A percentile compares a stretch with the other conserved stretches of the same genome.
phyloP scores from a whole-genome alignment of 2,113 vertebrate species.

The Apus apus region DNA sequence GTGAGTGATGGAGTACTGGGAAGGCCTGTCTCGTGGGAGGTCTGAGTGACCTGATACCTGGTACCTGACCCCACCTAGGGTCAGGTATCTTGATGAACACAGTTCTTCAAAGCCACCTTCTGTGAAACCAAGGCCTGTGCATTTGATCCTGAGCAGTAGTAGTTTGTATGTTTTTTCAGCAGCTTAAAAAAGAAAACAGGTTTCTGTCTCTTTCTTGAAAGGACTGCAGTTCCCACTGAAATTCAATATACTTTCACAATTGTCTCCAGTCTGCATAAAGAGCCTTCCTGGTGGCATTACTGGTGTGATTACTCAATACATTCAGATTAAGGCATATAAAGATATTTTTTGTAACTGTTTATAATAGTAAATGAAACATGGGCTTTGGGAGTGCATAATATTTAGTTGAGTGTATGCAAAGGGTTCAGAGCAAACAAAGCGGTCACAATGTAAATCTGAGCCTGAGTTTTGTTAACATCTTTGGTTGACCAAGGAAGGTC shows the following conservation, averaged over 20 bases:
- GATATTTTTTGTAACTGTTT: not conserved
- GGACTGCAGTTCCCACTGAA: not conserved
- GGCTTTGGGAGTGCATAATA: not conserved
- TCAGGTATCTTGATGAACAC: not conserved
- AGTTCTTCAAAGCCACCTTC: not conserved
- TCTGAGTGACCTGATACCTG: not conserved
- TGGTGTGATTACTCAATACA: not conserved
- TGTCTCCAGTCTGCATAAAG: not conserved
- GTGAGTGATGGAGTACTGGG: accelerated
- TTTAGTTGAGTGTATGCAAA: not conserved
- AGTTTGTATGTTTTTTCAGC: not conserved
- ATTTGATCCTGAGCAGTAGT: not conserved
- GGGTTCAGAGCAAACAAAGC: not conserved
- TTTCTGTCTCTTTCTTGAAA: no score
- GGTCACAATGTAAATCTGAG: not conserved
- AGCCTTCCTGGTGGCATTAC: not conserved
- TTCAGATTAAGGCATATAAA: not conserved
- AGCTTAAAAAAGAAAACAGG: not conserved
- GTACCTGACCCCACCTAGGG: no score
- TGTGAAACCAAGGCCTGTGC: not conserved
- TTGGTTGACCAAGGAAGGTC: not conserved
- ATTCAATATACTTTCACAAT: not conserved
- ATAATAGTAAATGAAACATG: not conserved
- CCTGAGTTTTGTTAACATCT: not conserved
- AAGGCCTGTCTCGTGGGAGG: not conserved